Evolutionary conservation across 1,140 invertebrate species (phyloP).

Genomic region (Drosophila triauraria): DNA sequence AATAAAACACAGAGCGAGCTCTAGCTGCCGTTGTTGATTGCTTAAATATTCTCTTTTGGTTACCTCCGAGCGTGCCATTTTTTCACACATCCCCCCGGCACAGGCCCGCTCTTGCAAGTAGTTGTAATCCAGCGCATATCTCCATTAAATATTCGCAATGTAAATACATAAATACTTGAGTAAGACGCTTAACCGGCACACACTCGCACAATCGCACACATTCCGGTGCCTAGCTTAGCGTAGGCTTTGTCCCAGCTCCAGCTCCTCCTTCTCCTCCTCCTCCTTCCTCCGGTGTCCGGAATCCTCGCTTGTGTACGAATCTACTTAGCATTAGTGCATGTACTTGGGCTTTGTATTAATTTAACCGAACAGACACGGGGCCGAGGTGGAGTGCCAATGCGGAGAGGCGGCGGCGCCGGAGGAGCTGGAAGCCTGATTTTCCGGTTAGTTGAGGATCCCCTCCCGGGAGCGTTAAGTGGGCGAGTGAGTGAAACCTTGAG

Average conservation of each 20-base stretch:
- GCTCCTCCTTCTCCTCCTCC: not conserved
- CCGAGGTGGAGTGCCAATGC: constrained; percentile 10
- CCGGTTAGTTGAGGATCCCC: constrained; percentile 17
- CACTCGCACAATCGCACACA: constrained; percentile 34
- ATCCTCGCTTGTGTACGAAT: constrained; percentile 45
- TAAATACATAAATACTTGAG: constrained; percentile 82
- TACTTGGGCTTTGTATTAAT: constrained; percentile 79
- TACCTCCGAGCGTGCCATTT: constrained; percentile 60
- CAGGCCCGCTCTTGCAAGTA: constrained; percentile 31
- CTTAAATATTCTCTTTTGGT: constrained; percentile 79
- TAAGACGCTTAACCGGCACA: constrained; percentile 75
- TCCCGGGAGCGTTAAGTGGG: constrained; percentile 35
- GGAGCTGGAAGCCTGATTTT: constrained; percentile 11
- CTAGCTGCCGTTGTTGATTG: constrained; percentile 52
- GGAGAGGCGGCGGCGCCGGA: not conserved
- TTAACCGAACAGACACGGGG: constrained; percentile 68
- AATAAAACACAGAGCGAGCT: constrained; percentile 50
- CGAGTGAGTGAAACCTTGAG: constrained; percentile 32
- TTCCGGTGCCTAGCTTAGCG: constrained; percentile 66
- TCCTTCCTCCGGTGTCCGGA: no score
- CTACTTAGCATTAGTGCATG: constrained; percentile 77
- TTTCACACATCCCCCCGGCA: constrained; percentile 49
- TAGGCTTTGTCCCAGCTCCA: constrained; percentile 49
- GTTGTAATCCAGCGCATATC: constrained; percentile 78
- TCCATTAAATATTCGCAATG: constrained; percentile 81